These are phyloP conservation scores for Sminthopsis crassicaudata DNA, from an alignment of 2,113 vertebrate genomes.

Conservation along the genomic window DNA sequence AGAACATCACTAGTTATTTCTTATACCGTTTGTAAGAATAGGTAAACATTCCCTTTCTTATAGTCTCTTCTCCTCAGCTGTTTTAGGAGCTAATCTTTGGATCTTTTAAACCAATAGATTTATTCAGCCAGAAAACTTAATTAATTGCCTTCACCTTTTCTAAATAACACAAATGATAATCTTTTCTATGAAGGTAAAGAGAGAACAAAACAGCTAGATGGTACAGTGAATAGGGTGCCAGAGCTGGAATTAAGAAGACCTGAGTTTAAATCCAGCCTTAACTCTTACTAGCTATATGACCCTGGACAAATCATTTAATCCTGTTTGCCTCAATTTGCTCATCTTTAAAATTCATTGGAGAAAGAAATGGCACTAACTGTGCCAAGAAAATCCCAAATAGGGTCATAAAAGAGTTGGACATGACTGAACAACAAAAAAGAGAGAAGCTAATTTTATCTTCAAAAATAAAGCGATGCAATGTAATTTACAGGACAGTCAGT, in stretches of 20 bases:
- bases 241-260: too few relatives aligned
- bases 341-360: neutral
- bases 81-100: constrained; percentile 11
- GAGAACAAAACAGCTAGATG: neutral
- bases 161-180: neutral
- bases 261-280: too few relatives aligned
- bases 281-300: neutral
- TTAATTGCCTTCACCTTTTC: neutral
- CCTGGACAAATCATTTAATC: neutral
- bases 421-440: neutral
- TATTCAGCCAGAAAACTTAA: constrained; percentile 15
- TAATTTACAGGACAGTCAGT: neutral
- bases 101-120: neutral
- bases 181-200: neutral
- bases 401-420: neutral
- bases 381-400: neutral
- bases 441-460: neutral
- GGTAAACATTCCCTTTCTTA: neutral
- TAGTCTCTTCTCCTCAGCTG: neutral
- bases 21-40: neutral
- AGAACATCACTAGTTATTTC: neutral
- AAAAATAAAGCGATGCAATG: constrained; percentile 45
- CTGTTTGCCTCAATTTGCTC: neutral
- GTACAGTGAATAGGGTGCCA: too few relatives aligned
- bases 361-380: neutral